These are phyloP conservation scores for Megalops cyprinoides DNA, from an alignment of 2,797 vertebrate species.

Conservation along the genomic window DNA sequence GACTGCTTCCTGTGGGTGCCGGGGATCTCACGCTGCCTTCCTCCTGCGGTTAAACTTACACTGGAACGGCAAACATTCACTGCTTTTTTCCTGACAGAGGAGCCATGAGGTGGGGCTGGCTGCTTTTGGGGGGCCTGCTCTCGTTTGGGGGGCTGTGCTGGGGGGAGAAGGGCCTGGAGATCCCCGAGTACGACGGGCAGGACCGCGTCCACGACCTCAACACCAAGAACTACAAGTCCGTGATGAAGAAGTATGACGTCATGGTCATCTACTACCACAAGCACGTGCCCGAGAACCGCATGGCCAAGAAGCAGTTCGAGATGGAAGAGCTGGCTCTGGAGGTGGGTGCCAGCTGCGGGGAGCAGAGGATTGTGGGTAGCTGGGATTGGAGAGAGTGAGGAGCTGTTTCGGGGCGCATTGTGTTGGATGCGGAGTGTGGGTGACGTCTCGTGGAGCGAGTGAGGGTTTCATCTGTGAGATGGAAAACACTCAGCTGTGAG, in stretches of 20 bases:
- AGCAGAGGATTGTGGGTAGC: constrained; percentile 6
- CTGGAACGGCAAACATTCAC: constrained; percentile 53
- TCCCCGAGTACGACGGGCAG: constrained; percentile 85
- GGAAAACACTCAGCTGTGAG: too few relatives aligned
- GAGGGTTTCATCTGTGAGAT: too few relatives aligned
- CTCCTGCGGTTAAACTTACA: constrained; percentile 47
- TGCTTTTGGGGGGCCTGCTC: constrained; percentile 69
- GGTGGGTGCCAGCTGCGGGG: constrained; percentile 71
- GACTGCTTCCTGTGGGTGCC: neutral
- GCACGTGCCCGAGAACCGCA: constrained; percentile 76
- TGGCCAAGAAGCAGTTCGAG: constrained; percentile 81
- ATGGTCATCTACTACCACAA: constrained; percentile 89
- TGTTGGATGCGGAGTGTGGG: neutral
- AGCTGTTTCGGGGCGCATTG: neutral
- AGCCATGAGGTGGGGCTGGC: constrained; percentile 76
- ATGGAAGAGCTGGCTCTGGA: constrained; percentile 87
- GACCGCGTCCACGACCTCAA: constrained; percentile 82
- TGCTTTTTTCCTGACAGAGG: constrained; percentile 30
- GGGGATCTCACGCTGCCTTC: constrained; percentile 63
- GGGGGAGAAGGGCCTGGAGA: constrained; percentile 79
- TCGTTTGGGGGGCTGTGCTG: constrained; percentile 59
- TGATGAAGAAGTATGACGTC: constrained; percentile 88
- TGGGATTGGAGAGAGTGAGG: neutral
- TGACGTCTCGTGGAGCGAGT: neutral
- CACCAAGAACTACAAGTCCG: constrained; percentile 82